Percentiles rank a stretch among this genome's conserved stretches.
Conservation (phyloP, 2,888 invertebrate species). For the Portevinia maculata region DNA sequence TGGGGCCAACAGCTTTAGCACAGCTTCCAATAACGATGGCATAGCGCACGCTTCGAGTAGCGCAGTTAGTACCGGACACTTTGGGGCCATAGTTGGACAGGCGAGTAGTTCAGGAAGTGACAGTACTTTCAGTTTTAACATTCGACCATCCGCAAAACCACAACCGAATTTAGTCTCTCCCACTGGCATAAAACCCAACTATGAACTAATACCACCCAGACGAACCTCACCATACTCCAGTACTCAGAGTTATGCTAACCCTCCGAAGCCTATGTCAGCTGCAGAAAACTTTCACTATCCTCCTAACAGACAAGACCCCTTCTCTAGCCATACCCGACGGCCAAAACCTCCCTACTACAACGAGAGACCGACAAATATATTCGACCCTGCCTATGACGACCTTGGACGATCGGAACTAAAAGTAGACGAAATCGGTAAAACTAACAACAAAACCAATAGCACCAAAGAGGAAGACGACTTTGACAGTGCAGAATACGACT, state of each 20-base stretch:
- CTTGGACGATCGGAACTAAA: constrained; percentile 60
- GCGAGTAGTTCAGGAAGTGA: constrained; percentile 79
- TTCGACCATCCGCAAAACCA: constrained; percentile 78
- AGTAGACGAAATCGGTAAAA: constrained; percentile 23
- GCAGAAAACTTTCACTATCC: constrained; percentile 76
- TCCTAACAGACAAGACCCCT: constrained; percentile 75
- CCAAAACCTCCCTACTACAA: constrained; percentile 43
- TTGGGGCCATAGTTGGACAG: constrained; percentile 79
- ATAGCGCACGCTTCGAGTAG: constrained; percentile 78
- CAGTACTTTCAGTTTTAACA: constrained; percentile 81
- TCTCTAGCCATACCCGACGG: constrained; percentile 60
- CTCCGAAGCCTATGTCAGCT: constrained; percentile 67
- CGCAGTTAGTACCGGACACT: constrained; percentile 78
- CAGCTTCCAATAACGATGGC: constrained; percentile 62
- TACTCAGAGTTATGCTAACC: constrained; percentile 64
- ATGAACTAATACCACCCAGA: constrained; percentile 75
- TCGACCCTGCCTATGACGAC: constrained; percentile 65
- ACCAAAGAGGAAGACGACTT: constrained; percentile 64
- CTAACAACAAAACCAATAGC: constrained; percentile 16
- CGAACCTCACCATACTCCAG: constrained; percentile 74
- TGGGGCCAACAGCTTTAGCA: constrained; percentile 75
- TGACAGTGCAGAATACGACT: constrained; percentile 75
- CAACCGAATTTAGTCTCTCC: constrained; percentile 73
- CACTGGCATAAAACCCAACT: constrained; percentile 72
- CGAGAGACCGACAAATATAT: constrained; percentile 56